Evolutionary conservation across 2,797 vertebrate genomes (phyloP), one percentile per base, ranked within the genome.

Genomic region (Poecilia picta): DNA sequence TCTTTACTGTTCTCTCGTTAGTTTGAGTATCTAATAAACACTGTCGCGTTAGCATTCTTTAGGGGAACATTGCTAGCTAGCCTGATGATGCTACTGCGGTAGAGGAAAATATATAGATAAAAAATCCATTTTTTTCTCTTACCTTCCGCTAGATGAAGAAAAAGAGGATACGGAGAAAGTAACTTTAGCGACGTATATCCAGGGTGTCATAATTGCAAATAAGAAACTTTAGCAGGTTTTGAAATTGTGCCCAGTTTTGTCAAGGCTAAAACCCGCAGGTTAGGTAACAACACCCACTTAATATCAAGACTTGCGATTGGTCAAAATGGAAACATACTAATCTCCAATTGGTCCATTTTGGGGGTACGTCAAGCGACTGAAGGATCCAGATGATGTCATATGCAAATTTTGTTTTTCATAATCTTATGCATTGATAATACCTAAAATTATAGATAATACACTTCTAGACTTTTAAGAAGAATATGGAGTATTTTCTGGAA

Each of bases 81-180:
- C 72, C 43, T 76, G 76, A 80, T 71, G 46, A 0, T 45, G 25
- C n/a, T 55, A 33, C 7, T 46, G 51, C n/a, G 25, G 12, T 45
- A 45, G 20, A 70, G 6, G 2, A 25, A 0, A 55, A 28, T 4
- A 51, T 25, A 53, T 3, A n/a, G 0, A 62, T 76, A 6, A 10
- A 81, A 49, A 25, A 66, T 49, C n/a, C n/a, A 2, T 0, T 10
- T 0, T 46, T 0, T 25, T 73, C 36, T 75, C 94, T 94, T 90
- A 96, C 96, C 96, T 94, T 92, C 79, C 91, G 95, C 83, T 96
- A 96, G 93, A 91, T 94, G 89, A 95, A 93, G 83, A 81, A 81
- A 76, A 83, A 78, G 41, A 39, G 5, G 68, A 75, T 64, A 88
- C 83, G 72, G 71, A 75, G 85, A 84, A 85, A 83, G 85, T 83